Percentiles rank a stretch among this genome's conserved stretches.
phyloP scores from a whole-genome alignment of 1,140 invertebrate species.

The Drosophila subobscura region DNA sequence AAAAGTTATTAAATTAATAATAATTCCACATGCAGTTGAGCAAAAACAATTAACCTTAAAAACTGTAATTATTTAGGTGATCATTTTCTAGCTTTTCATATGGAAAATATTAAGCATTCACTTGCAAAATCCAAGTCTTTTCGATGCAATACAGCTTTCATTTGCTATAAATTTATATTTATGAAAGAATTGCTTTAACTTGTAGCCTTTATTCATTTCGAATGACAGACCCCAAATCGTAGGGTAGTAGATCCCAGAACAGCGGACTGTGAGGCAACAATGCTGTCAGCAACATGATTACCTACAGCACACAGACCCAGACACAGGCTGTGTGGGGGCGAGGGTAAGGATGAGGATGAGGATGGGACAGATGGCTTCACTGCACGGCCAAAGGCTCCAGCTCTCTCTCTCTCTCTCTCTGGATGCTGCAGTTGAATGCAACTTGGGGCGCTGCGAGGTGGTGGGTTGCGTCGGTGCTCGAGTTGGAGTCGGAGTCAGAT shows the following conservation, averaged over 20 bases:
- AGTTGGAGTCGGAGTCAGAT: not conserved
- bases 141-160: no score
- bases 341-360: not conserved
- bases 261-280: constrained; percentile 56
- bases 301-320: constrained; percentile 48
- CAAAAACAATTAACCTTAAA: not conserved
- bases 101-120: no score
- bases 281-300: constrained; percentile 80
- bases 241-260: constrained; percentile 13
- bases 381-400: constrained; percentile 14
- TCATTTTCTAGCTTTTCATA: not conserved
- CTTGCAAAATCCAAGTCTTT: no score
- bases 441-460: constrained; percentile 24
- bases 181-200: no score
- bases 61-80: not conserved
- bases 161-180: no score
- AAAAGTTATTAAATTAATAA: not conserved
- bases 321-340: constrained; percentile 6
- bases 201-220: no score
- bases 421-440: constrained; percentile 59
- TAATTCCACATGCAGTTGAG: not conserved
- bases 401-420: constrained; percentile 23
- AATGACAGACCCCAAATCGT: not conserved
- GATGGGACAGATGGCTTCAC: constrained; percentile 27
- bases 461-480: constrained; percentile 8